Percentiles rank a stretch among this genome's conserved stretches.
Evolutionary conservation across 2,113 vertebrate genomes (phyloP).

Genomic region (Misgurnus mizolepis): DNA sequence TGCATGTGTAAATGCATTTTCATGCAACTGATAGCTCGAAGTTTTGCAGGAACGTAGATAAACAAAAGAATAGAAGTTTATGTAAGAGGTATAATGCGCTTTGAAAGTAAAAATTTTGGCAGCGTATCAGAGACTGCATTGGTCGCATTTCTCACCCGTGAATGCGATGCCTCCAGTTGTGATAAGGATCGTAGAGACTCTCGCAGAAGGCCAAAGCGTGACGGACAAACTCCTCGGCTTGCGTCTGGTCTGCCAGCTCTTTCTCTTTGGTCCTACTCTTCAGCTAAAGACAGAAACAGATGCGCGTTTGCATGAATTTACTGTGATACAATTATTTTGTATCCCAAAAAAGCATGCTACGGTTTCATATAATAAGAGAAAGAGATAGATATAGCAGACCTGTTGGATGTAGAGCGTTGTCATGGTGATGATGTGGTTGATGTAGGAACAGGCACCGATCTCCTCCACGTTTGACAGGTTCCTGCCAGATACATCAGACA

Average conservation of each 20-base stretch:
- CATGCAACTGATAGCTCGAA: background rate
- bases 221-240: constrained; percentile 94
- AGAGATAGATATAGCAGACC: constrained; percentile 68
- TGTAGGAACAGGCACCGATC: constrained; percentile 96
- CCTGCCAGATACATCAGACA: constrained; percentile 68
- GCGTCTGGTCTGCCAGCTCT: constrained; percentile 91
- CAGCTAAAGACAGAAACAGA: constrained; percentile 71
- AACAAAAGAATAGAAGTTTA: background rate
- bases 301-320: background rate
- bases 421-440: constrained; percentile 98
- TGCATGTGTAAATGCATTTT: background rate
- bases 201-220: constrained; percentile 95
- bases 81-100: background rate
- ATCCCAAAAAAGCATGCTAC: background rate
- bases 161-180: constrained; percentile 90
- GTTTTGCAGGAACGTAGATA: background rate
- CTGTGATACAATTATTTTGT: background rate
- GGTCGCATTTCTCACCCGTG: constrained; percentile 77
- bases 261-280: constrained; percentile 99
- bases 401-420: constrained; percentile 97
- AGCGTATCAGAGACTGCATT: background rate
- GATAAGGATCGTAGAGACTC: constrained; percentile 95
- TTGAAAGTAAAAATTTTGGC: background rate
- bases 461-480: constrained; percentile 97
- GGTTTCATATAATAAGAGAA: background rate